Evolutionary conservation across 1,140 invertebrate species (phyloP).

Genomic region (Zaprionus capensis): DNA sequence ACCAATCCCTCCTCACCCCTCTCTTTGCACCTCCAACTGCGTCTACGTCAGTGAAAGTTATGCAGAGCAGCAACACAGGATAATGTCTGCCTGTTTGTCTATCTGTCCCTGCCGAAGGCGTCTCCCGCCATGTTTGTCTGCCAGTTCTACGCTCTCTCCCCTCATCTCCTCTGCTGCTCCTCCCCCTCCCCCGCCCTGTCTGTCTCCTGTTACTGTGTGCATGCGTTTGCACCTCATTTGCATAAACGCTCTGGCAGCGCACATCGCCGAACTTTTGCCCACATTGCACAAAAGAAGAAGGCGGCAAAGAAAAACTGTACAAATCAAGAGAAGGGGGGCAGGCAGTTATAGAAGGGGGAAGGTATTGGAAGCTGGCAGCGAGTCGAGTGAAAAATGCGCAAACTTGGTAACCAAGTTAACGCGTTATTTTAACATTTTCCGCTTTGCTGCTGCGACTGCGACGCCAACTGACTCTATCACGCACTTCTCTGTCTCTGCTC

Average conservation of each 20-base stretch:
- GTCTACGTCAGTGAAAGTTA: conserved; percentile 70
- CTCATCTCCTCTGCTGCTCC: neutral
- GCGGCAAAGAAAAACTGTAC: conserved; percentile 51
- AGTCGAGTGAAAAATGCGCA: conserved; percentile 80
- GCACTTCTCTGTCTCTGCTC: conserved; percentile 8
- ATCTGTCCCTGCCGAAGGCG: conserved; percentile 42
- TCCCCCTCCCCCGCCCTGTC: conserved; percentile 6
- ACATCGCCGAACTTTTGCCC: conserved; percentile 72
- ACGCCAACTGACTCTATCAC: neutral
- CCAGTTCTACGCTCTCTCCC: conserved; percentile 9
- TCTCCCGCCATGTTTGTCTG: conserved; percentile 54
- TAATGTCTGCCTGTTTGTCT: conserved; percentile 76
- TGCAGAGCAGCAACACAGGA: conserved; percentile 55
- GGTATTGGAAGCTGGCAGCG: conserved; percentile 42
- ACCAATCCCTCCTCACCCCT: neutral
- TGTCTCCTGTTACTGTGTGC: conserved; percentile 50
- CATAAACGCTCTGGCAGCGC: conserved; percentile 77
- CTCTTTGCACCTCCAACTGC: neutral
- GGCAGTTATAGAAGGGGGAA: neutral
- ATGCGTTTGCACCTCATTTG: conserved; percentile 81
- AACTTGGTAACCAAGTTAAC: conserved; percentile 83
- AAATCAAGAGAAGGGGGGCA: neutral
- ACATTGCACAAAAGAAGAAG: conserved; percentile 73
- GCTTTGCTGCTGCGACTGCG: conserved; percentile 58
- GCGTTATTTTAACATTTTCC: conserved; percentile 83